phyloP scores from a whole-genome alignment of 2,797 vertebrate genomes.

The Adrianichthys oophorus region DNA sequence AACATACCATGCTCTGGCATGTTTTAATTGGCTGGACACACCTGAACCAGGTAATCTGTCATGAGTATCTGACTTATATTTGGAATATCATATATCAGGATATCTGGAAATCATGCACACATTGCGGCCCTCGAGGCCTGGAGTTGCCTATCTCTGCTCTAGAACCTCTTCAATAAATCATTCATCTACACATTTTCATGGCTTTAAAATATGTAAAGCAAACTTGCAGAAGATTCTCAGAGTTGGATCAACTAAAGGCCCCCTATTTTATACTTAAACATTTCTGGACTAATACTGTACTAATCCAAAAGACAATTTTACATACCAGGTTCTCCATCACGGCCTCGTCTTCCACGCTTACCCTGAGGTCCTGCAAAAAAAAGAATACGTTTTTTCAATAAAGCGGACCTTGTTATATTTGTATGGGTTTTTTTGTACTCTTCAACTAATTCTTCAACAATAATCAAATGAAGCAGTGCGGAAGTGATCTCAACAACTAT shows the following conservation, averaged over 20 bases:
- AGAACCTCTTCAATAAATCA: slow-evolving; percentile 58
- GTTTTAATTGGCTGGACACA: too few species aligned
- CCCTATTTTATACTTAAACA: slow-evolving; percentile 31
- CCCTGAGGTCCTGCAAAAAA: slow-evolving; percentile 90
- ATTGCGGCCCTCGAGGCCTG: too few species aligned
- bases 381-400: slow-evolving; percentile 33
- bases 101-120: too few species aligned
- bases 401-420: slow-evolving; percentile 40
- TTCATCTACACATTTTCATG: slow-evolving; percentile 57
- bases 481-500: slow-evolving; percentile 36
- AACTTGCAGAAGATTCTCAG: slow-evolving; percentile 55
- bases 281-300: slow-evolving; percentile 37
- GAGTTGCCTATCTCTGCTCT: too few species aligned
- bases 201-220: slow-evolving; percentile 57
- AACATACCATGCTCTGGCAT: too few species aligned
- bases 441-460: too few species aligned
- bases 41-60: too few species aligned
- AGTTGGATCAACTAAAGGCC: slow-evolving; percentile 51
- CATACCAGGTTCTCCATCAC: slow-evolving; percentile 95
- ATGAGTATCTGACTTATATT: too few species aligned
- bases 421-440: not conserved
- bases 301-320: slow-evolving; percentile 49
- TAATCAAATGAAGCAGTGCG: too few species aligned
- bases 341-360: slow-evolving; percentile 95
- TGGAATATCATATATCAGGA: too few species aligned